Percentiles rank a stretch among this genome's conserved stretches.
Conservation (phyloP, 2,888 invertebrate species). For the Drosophila pseudotakahashii region DNA sequence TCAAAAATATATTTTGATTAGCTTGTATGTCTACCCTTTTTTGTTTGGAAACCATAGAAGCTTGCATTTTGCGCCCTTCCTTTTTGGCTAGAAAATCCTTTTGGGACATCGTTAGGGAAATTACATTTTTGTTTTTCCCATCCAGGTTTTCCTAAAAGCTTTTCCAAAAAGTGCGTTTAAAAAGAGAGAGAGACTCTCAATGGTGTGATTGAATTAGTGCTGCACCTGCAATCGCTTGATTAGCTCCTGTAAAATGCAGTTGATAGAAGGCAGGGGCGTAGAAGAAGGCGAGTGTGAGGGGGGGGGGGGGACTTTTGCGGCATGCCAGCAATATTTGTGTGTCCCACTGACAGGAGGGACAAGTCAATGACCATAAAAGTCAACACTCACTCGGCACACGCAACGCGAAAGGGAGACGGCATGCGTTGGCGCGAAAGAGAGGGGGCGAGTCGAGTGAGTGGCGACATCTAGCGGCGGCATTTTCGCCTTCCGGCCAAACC, state of each 20-base stretch:
- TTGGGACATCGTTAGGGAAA: neutral
- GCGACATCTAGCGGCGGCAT: conserved; percentile 33
- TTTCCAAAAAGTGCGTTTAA: neutral
- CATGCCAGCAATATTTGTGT: conserved; percentile 24
- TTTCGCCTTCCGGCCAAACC: conserved; percentile 47
- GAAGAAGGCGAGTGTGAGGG: neutral
- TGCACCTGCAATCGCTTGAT: conserved; percentile 41
- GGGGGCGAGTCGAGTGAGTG: neutral
- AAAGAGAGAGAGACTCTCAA: conserved; percentile 11
- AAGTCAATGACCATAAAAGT: conserved; percentile 54
- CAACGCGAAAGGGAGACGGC: conserved; percentile 13
- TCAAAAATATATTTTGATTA: too few relatives aligned
- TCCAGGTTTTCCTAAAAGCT: neutral
- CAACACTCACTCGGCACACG: conserved; percentile 45
- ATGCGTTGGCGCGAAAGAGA: neutral
- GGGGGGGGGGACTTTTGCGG: conserved; percentile 8
- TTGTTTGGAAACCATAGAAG: too few relatives aligned
- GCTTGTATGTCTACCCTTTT: too few relatives aligned
- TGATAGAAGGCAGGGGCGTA: neutral
- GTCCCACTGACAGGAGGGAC: conserved; percentile 23
- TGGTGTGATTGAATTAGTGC: conserved; percentile 49
- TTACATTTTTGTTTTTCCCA: neutral
- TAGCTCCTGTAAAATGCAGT: conserved; percentile 35
- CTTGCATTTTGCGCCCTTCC: neutral
- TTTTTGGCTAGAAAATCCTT: neutral